Percentiles rank a stretch among this genome's conserved stretches.
These are phyloP conservation scores for Zaprionus inermis DNA, from an alignment of 1,140 invertebrate genomes.

Conservation along the genomic window DNA sequence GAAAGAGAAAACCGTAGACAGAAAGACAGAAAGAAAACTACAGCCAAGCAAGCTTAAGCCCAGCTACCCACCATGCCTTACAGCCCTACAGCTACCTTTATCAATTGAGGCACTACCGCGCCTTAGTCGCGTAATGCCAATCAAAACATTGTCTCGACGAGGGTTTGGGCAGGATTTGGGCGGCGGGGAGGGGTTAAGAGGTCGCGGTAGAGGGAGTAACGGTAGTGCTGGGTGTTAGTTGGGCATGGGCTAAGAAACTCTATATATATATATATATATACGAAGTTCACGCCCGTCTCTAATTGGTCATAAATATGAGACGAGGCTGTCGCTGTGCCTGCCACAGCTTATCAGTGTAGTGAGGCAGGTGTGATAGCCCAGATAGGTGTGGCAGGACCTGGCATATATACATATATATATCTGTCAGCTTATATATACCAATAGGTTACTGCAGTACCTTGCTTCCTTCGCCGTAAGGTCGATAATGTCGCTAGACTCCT, in stretches of 20 bases:
- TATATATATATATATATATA: not conserved
- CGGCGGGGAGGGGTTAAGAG: not conserved
- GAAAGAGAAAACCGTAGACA: not conserved
- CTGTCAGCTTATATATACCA: no score
- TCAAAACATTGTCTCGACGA: conserved; percentile 56
- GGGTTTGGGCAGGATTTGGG: not conserved
- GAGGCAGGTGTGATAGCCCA: not conserved
- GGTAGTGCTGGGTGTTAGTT: not conserved
- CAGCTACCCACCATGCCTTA: not conserved
- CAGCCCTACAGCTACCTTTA: not conserved
- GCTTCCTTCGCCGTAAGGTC: no score
- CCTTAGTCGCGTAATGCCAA: conserved; percentile 60
- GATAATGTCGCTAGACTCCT: no score
- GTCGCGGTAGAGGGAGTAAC: not conserved
- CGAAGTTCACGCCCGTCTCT: not conserved
- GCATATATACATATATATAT: no score
- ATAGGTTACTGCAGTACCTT: no score
- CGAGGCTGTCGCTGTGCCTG: conserved; percentile 20
- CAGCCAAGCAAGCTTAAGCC: not conserved
- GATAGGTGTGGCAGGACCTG: not conserved
- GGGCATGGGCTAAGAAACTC: not conserved
- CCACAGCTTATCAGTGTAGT: not conserved
- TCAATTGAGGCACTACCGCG: conserved; percentile 17
- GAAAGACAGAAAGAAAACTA: conserved; percentile 5
- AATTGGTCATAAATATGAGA: conserved; percentile 46